Evolutionary conservation across 2,888 invertebrate species (phyloP).

Genomic region (Ectobius pallidus): DNA sequence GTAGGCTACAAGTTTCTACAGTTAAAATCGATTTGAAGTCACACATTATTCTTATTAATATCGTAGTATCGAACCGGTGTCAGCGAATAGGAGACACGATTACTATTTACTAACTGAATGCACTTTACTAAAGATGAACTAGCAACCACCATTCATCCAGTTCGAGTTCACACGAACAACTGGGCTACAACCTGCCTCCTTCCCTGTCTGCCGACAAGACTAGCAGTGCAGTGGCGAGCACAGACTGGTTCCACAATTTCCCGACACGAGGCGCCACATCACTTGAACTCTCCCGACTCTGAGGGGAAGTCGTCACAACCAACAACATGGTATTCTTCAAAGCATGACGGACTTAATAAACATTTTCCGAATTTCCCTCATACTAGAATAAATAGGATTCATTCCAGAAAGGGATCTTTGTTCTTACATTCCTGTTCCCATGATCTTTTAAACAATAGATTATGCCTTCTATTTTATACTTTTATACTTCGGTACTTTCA

Average conservation of each 20-base stretch:
- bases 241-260: neutral
- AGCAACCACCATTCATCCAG: neutral
- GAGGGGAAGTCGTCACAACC: slow-evolving; percentile 6
- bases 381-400: no score
- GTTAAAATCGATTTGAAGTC: neutral
- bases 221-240: neutral
- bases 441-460: no score
- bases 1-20: neutral
- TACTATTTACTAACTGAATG: neutral
- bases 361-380: no score
- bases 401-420: no score
- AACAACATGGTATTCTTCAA: neutral
- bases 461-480: no score
- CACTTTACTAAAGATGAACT: neutral
- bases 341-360: neutral
- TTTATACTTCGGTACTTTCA: no score
- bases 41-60: neutral
- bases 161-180: neutral
- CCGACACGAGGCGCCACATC: slow-evolving; percentile 16
- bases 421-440: no score
- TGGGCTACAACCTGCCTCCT: neutral
- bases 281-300: slow-evolving; percentile 14
- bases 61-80: no score
- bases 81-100: neutral
- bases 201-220: neutral